Conservation (phyloP, 2,888 invertebrate species). For the Hyles lineata region DNA sequence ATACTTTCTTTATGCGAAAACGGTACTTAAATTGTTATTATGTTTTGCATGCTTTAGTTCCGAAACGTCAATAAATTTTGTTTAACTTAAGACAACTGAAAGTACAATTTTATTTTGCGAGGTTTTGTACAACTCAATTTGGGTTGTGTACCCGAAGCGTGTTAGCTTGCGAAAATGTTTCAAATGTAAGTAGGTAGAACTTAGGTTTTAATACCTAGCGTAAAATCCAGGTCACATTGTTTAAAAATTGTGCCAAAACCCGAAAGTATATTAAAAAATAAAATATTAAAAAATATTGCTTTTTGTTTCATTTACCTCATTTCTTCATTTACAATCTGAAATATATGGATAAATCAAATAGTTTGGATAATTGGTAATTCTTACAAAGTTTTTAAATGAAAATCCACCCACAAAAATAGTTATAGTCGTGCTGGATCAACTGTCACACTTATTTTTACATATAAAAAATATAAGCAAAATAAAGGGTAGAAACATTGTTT, state of each 20-base stretch:
- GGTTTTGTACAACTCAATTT: conserved; percentile 30
- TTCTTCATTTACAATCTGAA: no score
- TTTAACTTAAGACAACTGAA: conserved; percentile 19
- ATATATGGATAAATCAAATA: no score
- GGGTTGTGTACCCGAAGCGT: conserved; percentile 7
- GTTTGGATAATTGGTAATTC: no score
- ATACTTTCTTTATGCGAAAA: conserved; percentile 35
- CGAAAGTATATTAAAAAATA: conserved; percentile 83
- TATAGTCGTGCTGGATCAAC: neutral
- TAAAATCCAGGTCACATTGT: conserved; percentile 82
- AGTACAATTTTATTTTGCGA: conserved; percentile 26
- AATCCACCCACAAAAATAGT: neutral
- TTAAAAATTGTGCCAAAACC: conserved; percentile 84
- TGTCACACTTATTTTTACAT: neutral
- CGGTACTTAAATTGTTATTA: conserved; percentile 31
- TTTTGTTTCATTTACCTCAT: conserved; percentile 56
- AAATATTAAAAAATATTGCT: conserved; percentile 64
- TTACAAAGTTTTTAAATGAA: no score
- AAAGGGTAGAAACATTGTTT: neutral
- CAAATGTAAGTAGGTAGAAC: conserved; percentile 75
- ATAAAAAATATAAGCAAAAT: neutral
- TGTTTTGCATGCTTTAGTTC: conserved; percentile 25
- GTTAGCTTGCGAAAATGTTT: conserved; percentile 65
- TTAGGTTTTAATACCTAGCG: conserved; percentile 81
- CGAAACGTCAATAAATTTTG: neutral